Base-by-base conservation (phyloP, 2,797 vertebrate species). In the Euthynnus affinis region DNA sequence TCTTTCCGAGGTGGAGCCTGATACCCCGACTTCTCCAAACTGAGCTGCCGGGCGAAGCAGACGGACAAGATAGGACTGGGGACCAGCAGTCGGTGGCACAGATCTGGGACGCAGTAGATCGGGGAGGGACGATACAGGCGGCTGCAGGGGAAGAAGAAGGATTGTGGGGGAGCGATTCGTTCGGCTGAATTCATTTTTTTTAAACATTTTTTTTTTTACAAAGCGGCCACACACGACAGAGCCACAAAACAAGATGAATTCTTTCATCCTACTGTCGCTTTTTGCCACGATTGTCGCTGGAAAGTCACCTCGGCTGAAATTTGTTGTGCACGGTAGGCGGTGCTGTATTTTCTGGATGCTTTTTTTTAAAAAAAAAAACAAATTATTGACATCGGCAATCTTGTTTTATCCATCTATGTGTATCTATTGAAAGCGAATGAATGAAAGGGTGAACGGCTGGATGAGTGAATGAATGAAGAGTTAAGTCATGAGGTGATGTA, bases 241-340 rank as follows among this genome's bases (percentile, higher is more conserved):
- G 44, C 48, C 62, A 20, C 58, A 62, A 27, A 27, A 40, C 22
- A 91, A 78, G 78, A 96, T 95, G 96, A 93, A 94, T 71, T 59
- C n/a, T 17, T 62, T 94, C 14, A 8, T 95, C 58, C 78, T 94
- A 66, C 40, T 93, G 48, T 82, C 88, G 37, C 68, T 96, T 78
- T 82, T 95, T 27, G 91, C 88, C 68, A 27, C 94, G 46, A 79
- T 85, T 6, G 44, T 92, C 66, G 81, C 89, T 57, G 94, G 91
- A 69, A 96, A 94, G 87, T 92, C 91, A 40, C 95, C 96, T 60
- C 92, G 96, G 65, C 92, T 96, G 70, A 96, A 96, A 95, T 95
- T 96, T 57, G 83, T 92, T 10, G 89, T 95, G 15, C 91, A 94
- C 91, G 96, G 96, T 96, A 94, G 58, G 91, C 12, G 52, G 69